phyloP scores from a whole-genome alignment of 2,113 vertebrate species.

The Argyrosomus japonicus region DNA sequence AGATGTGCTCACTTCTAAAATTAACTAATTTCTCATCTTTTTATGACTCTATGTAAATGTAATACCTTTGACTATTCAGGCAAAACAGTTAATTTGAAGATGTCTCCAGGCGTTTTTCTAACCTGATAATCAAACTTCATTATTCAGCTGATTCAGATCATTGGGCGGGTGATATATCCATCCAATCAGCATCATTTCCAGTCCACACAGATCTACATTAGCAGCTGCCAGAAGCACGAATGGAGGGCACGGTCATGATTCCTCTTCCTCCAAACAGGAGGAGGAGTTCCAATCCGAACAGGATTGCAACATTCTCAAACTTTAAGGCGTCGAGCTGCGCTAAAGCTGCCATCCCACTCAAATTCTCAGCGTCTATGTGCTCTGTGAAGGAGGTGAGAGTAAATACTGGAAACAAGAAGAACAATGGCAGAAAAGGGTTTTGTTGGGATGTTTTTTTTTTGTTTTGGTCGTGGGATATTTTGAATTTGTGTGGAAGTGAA shows the following conservation, averaged over 20 bases:
- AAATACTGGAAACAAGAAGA: slow-evolving; percentile 52
- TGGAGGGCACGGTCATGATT: neutral
- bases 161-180: neutral
- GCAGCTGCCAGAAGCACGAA: neutral
- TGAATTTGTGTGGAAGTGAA: slow-evolving; percentile 32
- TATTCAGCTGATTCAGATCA: neutral
- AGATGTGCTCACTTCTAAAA: neutral
- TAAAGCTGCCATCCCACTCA: slow-evolving; percentile 45
- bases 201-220: neutral
- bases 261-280: neutral
- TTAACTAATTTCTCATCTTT: neutral
- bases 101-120: neutral
- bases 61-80: neutral
- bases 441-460: neutral
- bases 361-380: slow-evolving; percentile 46
- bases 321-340: neutral
- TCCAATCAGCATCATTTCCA: neutral
- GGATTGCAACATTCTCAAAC: slow-evolving; percentile 1
- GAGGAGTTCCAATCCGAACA: neutral
- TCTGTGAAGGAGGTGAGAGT: slow-evolving; percentile 52
- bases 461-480: slow-evolving; percentile 12
- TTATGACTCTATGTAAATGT: neutral
- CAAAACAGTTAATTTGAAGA: neutral
- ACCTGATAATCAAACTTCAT: neutral
- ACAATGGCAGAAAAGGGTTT: slow-evolving; percentile 22